Evolutionary conservation across 2,797 vertebrate species (phyloP).

Genomic region (Galagoides demidoff): DNA sequence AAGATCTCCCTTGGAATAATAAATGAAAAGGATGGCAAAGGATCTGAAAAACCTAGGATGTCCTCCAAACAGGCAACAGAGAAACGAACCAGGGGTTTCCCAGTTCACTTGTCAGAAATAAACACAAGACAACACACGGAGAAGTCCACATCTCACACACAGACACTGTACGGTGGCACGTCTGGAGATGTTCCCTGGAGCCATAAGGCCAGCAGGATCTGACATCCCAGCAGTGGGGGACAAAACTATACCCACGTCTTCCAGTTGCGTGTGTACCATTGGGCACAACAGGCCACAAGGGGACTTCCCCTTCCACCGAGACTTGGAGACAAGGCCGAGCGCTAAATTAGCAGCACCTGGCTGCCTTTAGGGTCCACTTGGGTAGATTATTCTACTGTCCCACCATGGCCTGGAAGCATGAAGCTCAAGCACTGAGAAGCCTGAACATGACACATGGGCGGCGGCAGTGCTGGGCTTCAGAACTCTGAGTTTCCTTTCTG

Average conservation of each 20-base stretch:
- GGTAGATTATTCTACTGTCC: not conserved
- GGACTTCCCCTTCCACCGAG: not conserved
- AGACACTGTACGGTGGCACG: accelerated
- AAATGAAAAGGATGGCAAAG: not conserved
- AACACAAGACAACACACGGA: not conserved
- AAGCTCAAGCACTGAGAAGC: not conserved
- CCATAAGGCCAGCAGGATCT: not conserved
- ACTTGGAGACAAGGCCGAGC: not conserved
- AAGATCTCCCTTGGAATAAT: not conserved
- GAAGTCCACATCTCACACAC: not conserved
- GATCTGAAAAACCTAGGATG: not conserved
- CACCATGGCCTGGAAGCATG: accelerated
- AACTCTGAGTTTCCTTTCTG: not conserved
- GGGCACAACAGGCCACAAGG: not conserved
- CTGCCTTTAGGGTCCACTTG: not conserved
- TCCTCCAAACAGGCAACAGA: not conserved
- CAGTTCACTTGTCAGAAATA: not conserved
- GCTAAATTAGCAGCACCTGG: not conserved
- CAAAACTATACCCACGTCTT: not conserved
- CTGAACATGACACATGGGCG: accelerated
- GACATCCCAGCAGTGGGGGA: not conserved
- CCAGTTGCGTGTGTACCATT: not conserved
- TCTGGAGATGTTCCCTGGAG: not conserved
- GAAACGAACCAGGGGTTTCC: not conserved
- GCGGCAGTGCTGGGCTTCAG: not conserved